Conservation (phyloP, 2,888 invertebrate species). For the Chrysopilus asiliformis region DNA sequence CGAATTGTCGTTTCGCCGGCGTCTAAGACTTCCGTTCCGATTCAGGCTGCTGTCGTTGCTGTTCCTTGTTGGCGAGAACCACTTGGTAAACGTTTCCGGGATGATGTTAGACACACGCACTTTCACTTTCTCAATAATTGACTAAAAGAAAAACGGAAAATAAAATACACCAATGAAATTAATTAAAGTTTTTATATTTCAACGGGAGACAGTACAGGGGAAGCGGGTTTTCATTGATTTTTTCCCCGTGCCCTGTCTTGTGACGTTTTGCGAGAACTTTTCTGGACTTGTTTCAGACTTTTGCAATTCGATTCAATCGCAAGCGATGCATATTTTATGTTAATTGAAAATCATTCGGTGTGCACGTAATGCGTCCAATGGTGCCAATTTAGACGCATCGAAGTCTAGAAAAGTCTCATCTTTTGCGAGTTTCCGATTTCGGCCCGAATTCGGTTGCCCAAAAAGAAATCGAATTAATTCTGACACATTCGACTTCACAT, state of each 20-base stretch:
- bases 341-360: no score
- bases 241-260: no score
- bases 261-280: no score
- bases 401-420: neutral
- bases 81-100: slow-evolving; percentile 28
- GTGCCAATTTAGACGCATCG: neutral
- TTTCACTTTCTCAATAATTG: slow-evolving; percentile 32
- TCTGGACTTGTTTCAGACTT: neutral
- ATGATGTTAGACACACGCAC: slow-evolving; percentile 31
- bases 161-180: no score
- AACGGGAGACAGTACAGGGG: no score
- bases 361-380: no score
- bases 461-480: neutral
- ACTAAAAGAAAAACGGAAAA: slow-evolving; percentile 28
- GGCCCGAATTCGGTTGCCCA: neutral
- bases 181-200: no score
- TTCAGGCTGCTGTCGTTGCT: slow-evolving; percentile 13
- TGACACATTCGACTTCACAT: neutral
- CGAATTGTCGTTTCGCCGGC: slow-evolving; percentile 21
- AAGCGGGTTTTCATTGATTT: no score
- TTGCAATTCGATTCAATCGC: no score
- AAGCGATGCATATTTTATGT: no score
- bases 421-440: neutral
- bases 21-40: slow-evolving; percentile 22
- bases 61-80: slow-evolving; percentile 28